Evolutionary conservation across 2,797 vertebrate species (phyloP).

Genomic region (Enteromius unitaeniatus): DNA sequence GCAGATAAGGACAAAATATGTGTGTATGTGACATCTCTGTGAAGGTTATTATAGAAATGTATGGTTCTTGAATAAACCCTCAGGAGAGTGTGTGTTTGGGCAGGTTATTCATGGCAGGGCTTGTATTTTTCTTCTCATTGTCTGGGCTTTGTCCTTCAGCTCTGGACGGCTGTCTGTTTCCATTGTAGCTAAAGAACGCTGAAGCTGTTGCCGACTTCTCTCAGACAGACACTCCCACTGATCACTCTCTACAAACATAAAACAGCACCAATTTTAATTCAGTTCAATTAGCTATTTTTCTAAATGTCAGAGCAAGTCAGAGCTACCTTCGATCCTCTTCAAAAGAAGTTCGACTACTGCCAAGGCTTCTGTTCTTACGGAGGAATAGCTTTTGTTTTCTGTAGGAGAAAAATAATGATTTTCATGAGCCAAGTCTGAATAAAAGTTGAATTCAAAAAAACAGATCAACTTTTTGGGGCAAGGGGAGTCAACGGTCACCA

Average conservation of each 20-base stretch:
- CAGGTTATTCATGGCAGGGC: slow-evolving; percentile 83
- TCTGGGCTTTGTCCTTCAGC: slow-evolving; percentile 89
- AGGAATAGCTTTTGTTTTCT: slow-evolving; percentile 99
- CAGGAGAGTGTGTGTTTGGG: background rate
- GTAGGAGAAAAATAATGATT: slow-evolving; percentile 50
- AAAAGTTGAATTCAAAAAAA: background rate
- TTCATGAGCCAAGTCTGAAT: background rate
- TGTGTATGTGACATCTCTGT: background rate
- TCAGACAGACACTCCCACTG: slow-evolving; percentile 89
- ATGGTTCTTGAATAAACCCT: background rate
- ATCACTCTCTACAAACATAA: slow-evolving; percentile 79
- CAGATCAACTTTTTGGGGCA: too few relatives aligned
- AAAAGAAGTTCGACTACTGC: slow-evolving; percentile 92
- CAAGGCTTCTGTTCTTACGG: slow-evolving; percentile 94
- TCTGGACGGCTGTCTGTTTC: slow-evolving; percentile 91
- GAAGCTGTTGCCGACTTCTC: slow-evolving; percentile 87
- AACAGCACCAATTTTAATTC: background rate
- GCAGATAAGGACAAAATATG: background rate
- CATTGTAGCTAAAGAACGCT: slow-evolving; percentile 89
- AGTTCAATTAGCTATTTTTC: background rate
- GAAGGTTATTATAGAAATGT: slow-evolving; percentile 14
- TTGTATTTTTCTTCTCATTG: slow-evolving; percentile 92
- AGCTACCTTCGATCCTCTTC: slow-evolving; percentile 87
- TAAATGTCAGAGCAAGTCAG: background rate
- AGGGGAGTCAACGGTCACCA: background rate